Conservation (phyloP, 1,140 invertebrate genomes). For the Drosophila seguyi region DNA sequence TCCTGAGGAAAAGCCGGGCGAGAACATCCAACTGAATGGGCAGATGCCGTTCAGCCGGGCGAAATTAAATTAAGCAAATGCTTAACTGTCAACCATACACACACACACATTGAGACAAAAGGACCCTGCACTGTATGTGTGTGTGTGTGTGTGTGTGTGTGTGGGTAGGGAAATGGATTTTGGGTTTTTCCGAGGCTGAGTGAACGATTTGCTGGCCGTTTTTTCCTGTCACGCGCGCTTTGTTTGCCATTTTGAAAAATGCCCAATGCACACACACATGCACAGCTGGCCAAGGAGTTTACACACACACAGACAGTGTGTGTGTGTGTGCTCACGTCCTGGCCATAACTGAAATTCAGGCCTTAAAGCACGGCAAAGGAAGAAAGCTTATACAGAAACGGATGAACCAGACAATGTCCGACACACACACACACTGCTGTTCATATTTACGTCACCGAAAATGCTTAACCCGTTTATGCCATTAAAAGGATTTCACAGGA, state of each 20-base stretch:
- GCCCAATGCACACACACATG: constrained; percentile 43
- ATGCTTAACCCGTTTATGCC: constrained; percentile 65
- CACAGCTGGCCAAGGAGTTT: constrained; percentile 14
- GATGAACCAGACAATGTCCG: constrained; percentile 47
- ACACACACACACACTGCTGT: constrained; percentile 23
- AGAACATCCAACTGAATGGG: constrained; percentile 7
- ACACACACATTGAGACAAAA: constrained; percentile 37
- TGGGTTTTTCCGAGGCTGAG: constrained; percentile 49
- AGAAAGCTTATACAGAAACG: constrained; percentile 27
- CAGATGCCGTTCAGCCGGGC: constrained; percentile 38
- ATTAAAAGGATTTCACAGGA: constrained; percentile 62
- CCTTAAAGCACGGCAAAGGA: constrained; percentile 36
- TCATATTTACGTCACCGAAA: constrained; percentile 63
- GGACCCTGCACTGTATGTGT: not conserved
- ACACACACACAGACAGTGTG: constrained; percentile 1
- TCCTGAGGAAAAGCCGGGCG: not conserved
- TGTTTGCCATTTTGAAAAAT: constrained; percentile 66
- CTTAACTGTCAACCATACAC: constrained; percentile 43
- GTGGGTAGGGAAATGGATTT: constrained; percentile 47
- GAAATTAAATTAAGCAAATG: constrained; percentile 66
- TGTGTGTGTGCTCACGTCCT: constrained; percentile 33
- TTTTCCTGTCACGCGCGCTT: constrained; percentile 61
- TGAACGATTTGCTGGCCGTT: constrained; percentile 58
- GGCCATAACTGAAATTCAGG: constrained; percentile 52
- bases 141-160: not conserved